phyloP scores from a whole-genome alignment of 2,797 vertebrate species.

The Chlorospingus semifuscus region DNA sequence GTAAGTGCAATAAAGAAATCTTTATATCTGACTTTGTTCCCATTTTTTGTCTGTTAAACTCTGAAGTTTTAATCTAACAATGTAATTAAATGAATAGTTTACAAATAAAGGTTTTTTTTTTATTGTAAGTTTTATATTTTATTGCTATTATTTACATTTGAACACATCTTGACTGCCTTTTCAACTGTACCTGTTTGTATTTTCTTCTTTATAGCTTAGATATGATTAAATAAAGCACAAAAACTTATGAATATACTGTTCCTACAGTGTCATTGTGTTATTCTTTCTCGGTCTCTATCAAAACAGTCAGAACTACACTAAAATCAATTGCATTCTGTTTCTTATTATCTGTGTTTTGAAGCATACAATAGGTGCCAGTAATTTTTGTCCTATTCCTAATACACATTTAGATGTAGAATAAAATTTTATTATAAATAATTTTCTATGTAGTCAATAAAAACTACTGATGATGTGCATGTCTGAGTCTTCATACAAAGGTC shows the following conservation, averaged over 20 bases:
- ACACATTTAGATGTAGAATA: neutral
- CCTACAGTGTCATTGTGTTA: neutral
- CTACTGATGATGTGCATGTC: neutral
- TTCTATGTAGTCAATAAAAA: neutral
- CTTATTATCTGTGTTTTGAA: neutral
- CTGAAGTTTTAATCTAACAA: neutral
- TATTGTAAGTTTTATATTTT: neutral
- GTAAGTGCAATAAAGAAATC: neutral
- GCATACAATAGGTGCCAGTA: neutral
- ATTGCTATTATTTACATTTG: neutral
- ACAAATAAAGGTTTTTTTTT: neutral
- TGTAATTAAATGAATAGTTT: neutral
- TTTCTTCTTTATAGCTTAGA: neutral
- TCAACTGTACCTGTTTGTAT: neutral
- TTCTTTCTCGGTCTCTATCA: neutral
- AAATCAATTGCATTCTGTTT: neutral
- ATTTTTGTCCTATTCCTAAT: neutral
- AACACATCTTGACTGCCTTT: neutral
- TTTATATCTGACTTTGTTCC: neutral
- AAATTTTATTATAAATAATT: neutral
- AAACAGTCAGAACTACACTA: neutral
- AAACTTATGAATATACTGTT: neutral
- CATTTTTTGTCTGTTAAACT: neutral
- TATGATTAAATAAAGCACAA: neutral
- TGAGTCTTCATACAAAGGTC: neutral